Evolutionary conservation across 2,888 invertebrate species (phyloP).

Genomic region (Drosophila colorata): DNA sequence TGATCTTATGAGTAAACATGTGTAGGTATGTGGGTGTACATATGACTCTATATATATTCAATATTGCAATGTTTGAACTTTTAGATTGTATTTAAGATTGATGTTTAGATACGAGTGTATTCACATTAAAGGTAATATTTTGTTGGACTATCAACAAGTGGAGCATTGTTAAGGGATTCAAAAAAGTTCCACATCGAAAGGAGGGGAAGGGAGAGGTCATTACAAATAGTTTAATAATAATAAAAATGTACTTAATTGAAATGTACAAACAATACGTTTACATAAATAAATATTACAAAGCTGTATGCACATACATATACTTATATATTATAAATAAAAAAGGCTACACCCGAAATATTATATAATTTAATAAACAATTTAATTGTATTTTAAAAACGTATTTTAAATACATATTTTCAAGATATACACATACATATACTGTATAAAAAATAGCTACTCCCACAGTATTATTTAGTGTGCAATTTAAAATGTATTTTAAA

Average conservation of each 20-base stretch:
- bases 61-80: background rate
- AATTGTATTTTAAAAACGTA: slow-evolving; percentile 32
- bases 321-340: slow-evolving; percentile 3
- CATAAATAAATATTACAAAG: slow-evolving; percentile 9
- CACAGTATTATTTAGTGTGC: slow-evolving; percentile 60
- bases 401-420: slow-evolving; percentile 41
- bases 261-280: slow-evolving; percentile 23
- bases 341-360: slow-evolving; percentile 3
- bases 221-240: slow-evolving; percentile 45
- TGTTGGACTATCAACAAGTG: slow-evolving; percentile 2
- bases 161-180: slow-evolving; percentile 8
- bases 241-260: slow-evolving; percentile 28
- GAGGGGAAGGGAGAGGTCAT: slow-evolving; percentile 66
- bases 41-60: slow-evolving; percentile 9
- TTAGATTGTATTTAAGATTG: slow-evolving; percentile 22
- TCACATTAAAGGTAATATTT: slow-evolving; percentile 1
- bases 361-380: slow-evolving; percentile 26
- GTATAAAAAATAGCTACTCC: slow-evolving; percentile 39
- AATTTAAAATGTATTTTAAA: slow-evolving; percentile 42
- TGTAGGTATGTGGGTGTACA: too few species aligned
- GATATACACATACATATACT: slow-evolving; percentile 24
- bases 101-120: slow-evolving; percentile 9
- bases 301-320: slow-evolving; percentile 25
- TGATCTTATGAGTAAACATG: too few species aligned
- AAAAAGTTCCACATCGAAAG: slow-evolving; percentile 5